phyloP scores from a whole-genome alignment of 2,797 vertebrate species.

The Diceros bicornis region DNA sequence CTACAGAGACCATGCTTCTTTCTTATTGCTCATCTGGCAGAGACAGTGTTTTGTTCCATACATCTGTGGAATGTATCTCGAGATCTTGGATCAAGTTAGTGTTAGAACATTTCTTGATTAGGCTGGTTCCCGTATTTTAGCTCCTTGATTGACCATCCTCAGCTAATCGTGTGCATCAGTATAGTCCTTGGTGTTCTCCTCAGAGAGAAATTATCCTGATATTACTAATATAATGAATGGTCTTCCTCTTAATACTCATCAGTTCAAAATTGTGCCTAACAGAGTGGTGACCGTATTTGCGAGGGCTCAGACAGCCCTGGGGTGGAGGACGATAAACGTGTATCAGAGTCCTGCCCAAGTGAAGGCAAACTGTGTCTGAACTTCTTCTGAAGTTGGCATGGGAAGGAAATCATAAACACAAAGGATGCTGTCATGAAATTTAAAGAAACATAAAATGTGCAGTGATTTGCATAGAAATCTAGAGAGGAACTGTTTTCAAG shows the following conservation, averaged over 20 bases:
- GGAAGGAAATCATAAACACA: too few relatives aligned
- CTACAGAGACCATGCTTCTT: background rate
- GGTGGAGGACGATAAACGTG: too few relatives aligned
- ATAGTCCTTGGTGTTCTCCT: background rate
- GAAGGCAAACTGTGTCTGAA: too few relatives aligned
- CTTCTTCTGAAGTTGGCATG: too few relatives aligned
- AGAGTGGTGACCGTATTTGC: too few relatives aligned
- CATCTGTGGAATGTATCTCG: background rate
- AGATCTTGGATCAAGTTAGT: background rate
- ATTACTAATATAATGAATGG: background rate
- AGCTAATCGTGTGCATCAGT: background rate
- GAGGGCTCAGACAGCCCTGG: too few relatives aligned
- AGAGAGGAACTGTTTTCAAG: too few relatives aligned
- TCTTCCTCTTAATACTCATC: background rate
- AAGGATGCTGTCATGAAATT: too few relatives aligned
- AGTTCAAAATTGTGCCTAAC: too few relatives aligned
- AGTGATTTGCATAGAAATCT: too few relatives aligned
- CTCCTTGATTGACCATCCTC: background rate
- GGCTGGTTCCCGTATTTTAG: background rate
- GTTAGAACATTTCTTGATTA: background rate
- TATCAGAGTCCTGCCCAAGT: too few relatives aligned
- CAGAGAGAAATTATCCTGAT: background rate
- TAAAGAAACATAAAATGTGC: too few relatives aligned
- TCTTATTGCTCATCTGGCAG: background rate
- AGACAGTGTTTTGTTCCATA: background rate